phyloP scores from a whole-genome alignment of 2,113 vertebrate genomes.

The Poeciliopsis prolifica region DNA sequence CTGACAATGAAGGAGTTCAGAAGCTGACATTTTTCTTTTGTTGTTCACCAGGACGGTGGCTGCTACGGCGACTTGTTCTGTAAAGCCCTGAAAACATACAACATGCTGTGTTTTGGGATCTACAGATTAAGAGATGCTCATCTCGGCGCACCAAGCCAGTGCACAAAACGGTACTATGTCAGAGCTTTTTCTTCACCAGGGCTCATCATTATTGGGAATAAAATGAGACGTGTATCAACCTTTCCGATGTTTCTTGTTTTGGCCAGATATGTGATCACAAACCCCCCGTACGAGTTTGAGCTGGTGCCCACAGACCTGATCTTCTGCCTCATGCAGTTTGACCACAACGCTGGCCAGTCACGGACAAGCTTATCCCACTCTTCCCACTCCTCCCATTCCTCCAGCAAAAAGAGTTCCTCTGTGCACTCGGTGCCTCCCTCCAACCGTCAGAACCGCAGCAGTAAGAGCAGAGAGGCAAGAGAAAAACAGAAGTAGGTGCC shows the following conservation, averaged over 20 bases:
- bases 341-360: constrained; percentile 99
- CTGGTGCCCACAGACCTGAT: constrained; percentile 98
- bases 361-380: constrained; percentile 96
- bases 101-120: constrained; percentile 99
- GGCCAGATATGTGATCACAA: constrained; percentile 96
- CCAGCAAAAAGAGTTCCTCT: constrained; percentile 99
- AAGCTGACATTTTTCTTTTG: constrained; percentile 32
- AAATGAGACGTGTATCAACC: background rate
- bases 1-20: background rate
- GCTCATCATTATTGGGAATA: background rate
- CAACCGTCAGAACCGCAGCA: constrained; percentile 92
- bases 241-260: background rate
- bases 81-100: constrained; percentile 99
- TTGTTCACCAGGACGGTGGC: constrained; percentile 88
- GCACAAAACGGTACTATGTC: constrained; percentile 90
- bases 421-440: constrained; percentile 94
- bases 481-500: constrained; percentile 99
- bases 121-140: constrained; percentile 98
- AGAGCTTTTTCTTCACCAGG: background rate
- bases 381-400: constrained; percentile 98
- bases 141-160: constrained; percentile 85
- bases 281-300: constrained; percentile 97
- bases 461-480: constrained; percentile 91
- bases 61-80: constrained; percentile 99
- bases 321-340: constrained; percentile 99